phyloP scores from a whole-genome alignment of 30 jellyfish, hydroid and myxozoan genomes.

The Morbakka virulenta region DNA sequence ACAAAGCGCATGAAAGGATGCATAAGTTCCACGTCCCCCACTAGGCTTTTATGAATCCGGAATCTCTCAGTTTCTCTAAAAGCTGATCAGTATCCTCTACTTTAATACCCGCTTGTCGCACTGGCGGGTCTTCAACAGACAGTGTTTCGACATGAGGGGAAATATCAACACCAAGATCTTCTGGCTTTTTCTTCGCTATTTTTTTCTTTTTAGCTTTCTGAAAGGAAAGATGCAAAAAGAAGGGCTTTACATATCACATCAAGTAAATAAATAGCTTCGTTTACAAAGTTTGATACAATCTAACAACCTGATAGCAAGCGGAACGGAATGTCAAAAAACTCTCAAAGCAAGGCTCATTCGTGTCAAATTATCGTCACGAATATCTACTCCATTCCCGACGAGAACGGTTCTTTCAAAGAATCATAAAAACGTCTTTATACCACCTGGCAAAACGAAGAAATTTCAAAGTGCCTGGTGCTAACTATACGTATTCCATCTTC shows the following conservation, averaged over 20 bases:
- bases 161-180: conserved; percentile 90
- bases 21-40: no score
- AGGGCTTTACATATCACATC: background rate
- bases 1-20: no score
- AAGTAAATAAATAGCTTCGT: background rate
- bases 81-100: conserved; percentile 84
- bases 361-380: no score
- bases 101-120: conserved; percentile 89
- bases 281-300: background rate
- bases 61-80: conserved; percentile 65
- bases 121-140: conserved; percentile 92
- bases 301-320: background rate
- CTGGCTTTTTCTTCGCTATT: conserved; percentile 67
- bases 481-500: no score
- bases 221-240: background rate
- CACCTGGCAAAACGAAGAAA: no score
- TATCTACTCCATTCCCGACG: no score
- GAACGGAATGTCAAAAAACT: background rate
- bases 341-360: no score
- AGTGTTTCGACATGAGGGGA: conserved; percentile 75
- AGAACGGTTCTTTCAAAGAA: no score
- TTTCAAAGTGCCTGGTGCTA: no score
- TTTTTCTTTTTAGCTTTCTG: conserved; percentile 98
- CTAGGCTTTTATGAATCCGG: conserved; percentile 73
- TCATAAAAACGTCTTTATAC: no score